Conservation (phyloP, 2,797 vertebrate species). For the Chanos chanos region DNA sequence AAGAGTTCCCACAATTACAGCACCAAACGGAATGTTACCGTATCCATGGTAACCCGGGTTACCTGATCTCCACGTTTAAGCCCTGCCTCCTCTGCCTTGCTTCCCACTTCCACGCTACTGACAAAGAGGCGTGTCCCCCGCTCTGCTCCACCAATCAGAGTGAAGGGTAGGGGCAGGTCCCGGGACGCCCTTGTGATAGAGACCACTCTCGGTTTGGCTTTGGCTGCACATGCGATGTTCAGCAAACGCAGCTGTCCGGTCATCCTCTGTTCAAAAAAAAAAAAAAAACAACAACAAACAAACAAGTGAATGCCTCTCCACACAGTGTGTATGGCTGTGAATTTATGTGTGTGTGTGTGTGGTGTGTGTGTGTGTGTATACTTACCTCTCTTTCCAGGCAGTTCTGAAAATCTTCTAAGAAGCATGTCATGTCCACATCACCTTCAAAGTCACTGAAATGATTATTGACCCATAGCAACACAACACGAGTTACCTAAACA, state of each 20-base stretch:
- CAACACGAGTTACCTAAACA: slow-evolving; percentile 84
- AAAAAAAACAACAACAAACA: not conserved
- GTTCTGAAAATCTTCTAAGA: slow-evolving; percentile 87
- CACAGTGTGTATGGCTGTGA: not conserved
- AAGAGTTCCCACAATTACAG: not conserved
- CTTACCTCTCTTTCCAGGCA: slow-evolving; percentile 84
- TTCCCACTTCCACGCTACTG: slow-evolving; percentile 87
- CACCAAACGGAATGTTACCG: no score
- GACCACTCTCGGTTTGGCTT: slow-evolving; percentile 91
- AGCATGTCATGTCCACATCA: slow-evolving; percentile 81
- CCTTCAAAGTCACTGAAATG: slow-evolving; percentile 90
- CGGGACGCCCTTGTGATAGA: slow-evolving; percentile 89
- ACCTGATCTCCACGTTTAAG: slow-evolving; percentile 98
- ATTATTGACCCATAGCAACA: slow-evolving; percentile 87
- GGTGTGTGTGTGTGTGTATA: not conserved
- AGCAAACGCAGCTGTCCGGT: slow-evolving; percentile 94
- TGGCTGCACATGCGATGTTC: slow-evolving; percentile 97
- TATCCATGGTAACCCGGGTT: not conserved
- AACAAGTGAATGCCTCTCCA: not conserved
- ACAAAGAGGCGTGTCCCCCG: slow-evolving; percentile 95
- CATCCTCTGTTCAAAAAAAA: slow-evolving; percentile 83
- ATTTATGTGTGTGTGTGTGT: not conserved
- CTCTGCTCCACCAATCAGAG: slow-evolving; percentile 91
- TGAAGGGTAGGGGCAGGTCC: slow-evolving; percentile 91
- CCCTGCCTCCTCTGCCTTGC: slow-evolving; percentile 92